Percentiles rank a stretch among this genome's conserved stretches.
These are phyloP conservation scores for Dendrolimus kikuchii DNA, from an alignment of 1,140 invertebrate species.

Conservation along the genomic window DNA sequence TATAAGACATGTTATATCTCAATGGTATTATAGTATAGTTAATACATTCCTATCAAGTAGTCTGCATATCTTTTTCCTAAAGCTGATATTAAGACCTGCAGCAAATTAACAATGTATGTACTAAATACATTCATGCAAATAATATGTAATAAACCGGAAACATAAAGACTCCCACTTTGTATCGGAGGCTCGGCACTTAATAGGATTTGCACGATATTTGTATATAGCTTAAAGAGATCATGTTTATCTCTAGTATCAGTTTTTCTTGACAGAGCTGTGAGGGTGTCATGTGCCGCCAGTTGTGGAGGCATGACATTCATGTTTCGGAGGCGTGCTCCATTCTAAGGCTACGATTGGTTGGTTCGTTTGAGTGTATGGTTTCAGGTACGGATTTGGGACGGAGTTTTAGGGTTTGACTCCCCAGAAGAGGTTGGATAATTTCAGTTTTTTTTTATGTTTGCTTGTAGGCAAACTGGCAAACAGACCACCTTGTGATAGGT, in stretches of 20 bases:
- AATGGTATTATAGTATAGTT: too few species aligned
- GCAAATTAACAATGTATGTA: neutral
- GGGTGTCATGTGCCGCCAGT: constrained; percentile 21
- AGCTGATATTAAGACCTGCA: too few species aligned
- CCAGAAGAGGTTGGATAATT: too few species aligned
- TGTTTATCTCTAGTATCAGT: constrained; percentile 18
- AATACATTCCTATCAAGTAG: too few species aligned
- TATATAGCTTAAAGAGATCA: constrained; percentile 16
- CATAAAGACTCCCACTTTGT: neutral
- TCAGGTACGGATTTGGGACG: too few species aligned
- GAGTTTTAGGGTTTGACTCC: too few species aligned
- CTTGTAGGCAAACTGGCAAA: too few species aligned
- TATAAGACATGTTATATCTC: too few species aligned
- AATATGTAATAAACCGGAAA: neutral
- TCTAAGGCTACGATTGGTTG: constrained; percentile 24
- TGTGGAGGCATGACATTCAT: constrained; percentile 40
- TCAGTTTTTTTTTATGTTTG: too few species aligned
- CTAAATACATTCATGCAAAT: neutral
- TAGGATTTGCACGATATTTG: constrained; percentile 20
- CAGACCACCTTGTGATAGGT: too few species aligned
- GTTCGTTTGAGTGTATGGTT: neutral
- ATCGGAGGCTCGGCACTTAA: constrained; percentile 25
- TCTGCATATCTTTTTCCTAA: too few species aligned
- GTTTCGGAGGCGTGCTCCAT: constrained; percentile 43
- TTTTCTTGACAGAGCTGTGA: constrained; percentile 26